Conservation (phyloP, 2,797 vertebrate genomes). For the Prunella strophiata region DNA sequence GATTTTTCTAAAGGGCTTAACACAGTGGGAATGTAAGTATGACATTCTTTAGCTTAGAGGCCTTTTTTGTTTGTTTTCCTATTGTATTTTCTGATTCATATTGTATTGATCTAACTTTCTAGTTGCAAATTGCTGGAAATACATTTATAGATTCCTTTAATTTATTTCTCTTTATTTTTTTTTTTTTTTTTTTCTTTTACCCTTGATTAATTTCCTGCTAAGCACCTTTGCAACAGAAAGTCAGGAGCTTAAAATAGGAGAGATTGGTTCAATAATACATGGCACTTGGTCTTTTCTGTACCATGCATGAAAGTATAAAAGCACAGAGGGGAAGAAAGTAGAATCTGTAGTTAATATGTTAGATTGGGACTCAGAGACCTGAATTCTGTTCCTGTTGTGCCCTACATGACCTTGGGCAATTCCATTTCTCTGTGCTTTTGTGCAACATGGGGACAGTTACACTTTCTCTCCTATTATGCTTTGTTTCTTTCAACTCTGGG, state of each 20-base stretch:
- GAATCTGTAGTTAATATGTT: constrained; percentile 32
- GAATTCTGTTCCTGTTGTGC: constrained; percentile 23
- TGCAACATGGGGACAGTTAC: background rate
- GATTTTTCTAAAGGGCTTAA: background rate
- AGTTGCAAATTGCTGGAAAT: constrained; percentile 46
- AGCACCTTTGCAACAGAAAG: background rate
- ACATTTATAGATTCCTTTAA: constrained; percentile 42
- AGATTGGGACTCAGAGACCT: constrained; percentile 10
- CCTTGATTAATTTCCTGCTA: constrained; percentile 52
- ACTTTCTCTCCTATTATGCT: background rate
- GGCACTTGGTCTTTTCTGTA: constrained; percentile 14
- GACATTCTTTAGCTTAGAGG: background rate
- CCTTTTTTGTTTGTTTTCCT: constrained; percentile 15
- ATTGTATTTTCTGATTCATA: constrained; percentile 30
- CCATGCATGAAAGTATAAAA: background rate
- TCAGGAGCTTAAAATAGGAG: background rate
- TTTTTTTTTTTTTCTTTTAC: background rate
- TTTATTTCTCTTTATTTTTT: background rate
- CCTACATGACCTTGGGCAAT: constrained; percentile 30
- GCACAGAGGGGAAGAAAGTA: constrained; percentile 5
- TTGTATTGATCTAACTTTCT: constrained; percentile 30
- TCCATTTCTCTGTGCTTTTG: constrained; percentile 32
- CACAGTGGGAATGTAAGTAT: background rate
- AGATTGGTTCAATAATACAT: constrained; percentile 4
- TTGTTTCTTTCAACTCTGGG: constrained; percentile 23